Conservation (phyloP, 2,113 vertebrate genomes). For the Coryphaenoides rupestris region DNA sequence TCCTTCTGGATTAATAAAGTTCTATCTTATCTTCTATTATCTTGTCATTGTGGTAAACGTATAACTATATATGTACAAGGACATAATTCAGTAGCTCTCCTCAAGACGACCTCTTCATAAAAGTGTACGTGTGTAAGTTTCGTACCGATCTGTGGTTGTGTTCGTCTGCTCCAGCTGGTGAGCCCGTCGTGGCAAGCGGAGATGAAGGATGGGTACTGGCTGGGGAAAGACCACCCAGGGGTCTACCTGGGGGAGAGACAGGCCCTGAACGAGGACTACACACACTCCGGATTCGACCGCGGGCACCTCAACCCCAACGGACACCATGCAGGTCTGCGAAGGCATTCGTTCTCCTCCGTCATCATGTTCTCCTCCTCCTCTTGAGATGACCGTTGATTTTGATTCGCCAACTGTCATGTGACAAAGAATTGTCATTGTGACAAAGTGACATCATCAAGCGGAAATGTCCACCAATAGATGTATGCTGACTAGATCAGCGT, state of each 20-base stretch:
- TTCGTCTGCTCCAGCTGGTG: constrained; percentile 55
- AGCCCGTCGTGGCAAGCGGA: constrained; percentile 57
- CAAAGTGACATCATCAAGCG: no score
- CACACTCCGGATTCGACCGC: constrained; percentile 66
- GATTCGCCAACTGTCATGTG: no score
- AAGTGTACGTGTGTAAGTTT: no score
- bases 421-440: no score
- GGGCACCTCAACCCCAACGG: constrained; percentile 75
- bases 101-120: no score
- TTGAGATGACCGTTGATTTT: no score
- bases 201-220: constrained; percentile 68
- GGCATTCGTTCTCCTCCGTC: neutral
- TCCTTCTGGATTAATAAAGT: no score
- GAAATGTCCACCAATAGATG: no score
- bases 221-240: constrained; percentile 57
- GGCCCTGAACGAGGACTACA: constrained; percentile 72
- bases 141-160: no score
- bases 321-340: constrained; percentile 65
- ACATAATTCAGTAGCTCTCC: no score
- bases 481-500: no score
- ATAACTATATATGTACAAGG: neutral
- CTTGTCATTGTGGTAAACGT: neutral
- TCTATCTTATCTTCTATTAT: no score
- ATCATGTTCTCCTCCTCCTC: neutral
- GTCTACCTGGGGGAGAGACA: constrained; percentile 67